A percentile compares a stretch with the other conserved stretches of the same genome.
Evolutionary conservation across 2,113 vertebrate genomes (phyloP).

Genomic region (Stigmatopora argus): DNA sequence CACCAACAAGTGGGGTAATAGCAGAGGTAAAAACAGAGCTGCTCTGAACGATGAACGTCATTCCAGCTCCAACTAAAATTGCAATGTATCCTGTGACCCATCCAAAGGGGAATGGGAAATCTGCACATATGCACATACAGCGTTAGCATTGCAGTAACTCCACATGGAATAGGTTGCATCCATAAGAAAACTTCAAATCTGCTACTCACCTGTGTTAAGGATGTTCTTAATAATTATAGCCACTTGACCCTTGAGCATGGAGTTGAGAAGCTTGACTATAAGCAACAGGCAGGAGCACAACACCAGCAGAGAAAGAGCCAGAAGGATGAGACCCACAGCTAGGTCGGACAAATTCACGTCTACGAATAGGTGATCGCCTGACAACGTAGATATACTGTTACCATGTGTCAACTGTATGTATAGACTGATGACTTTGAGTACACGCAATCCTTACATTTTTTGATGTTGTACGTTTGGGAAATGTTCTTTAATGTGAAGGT

Average conservation of each 20-base stretch:
- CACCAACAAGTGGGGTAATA: slow-evolving; percentile 91
- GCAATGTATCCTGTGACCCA: slow-evolving; percentile 93
- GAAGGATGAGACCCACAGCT: slow-evolving; percentile 81
- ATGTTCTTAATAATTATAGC: slow-evolving; percentile 85
- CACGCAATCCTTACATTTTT: slow-evolving; percentile 74
- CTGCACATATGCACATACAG: slow-evolving; percentile 59
- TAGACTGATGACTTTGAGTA: neutral
- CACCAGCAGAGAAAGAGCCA: slow-evolving; percentile 77
- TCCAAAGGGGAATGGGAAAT: slow-evolving; percentile 88
- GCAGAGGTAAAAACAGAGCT: slow-evolving; percentile 95
- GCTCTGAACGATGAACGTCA: slow-evolving; percentile 97
- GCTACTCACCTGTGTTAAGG: slow-evolving; percentile 81
- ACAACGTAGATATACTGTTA: neutral
- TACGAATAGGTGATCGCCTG: slow-evolving; percentile 57
- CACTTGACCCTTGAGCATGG: slow-evolving; percentile 89
- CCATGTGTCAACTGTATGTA: neutral
- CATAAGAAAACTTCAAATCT: neutral
- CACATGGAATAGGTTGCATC: neutral
- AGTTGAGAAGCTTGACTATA: slow-evolving; percentile 90
- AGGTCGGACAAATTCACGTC: slow-evolving; percentile 72
- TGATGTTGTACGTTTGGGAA: slow-evolving; percentile 63
- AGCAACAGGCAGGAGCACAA: slow-evolving; percentile 83
- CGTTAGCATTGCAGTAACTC: neutral
- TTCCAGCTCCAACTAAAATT: slow-evolving; percentile 85
- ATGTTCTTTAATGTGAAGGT: slow-evolving; percentile 75